Percentiles rank a stretch among this genome's conserved stretches.
phyloP scores from a whole-genome alignment of 2,113 vertebrate species.

The Campylomormyrus tamandua region DNA sequence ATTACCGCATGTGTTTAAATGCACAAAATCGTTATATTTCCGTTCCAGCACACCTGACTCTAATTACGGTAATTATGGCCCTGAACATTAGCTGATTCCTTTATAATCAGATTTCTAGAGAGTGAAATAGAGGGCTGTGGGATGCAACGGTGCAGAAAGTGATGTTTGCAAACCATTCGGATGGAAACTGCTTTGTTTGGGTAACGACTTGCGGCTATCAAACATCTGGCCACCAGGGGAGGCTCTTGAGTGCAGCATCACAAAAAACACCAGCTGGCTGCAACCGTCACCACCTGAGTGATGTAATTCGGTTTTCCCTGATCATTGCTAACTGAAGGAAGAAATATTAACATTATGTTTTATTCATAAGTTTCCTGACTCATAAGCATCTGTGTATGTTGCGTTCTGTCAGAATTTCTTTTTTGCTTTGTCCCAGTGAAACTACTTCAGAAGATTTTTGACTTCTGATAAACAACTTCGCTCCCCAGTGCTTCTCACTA shows the following conservation, averaged over 20 bases:
- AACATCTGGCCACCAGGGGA: background rate
- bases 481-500: background rate
- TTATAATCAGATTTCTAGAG: background rate
- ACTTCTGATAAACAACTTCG: background rate
- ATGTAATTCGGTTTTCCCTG: background rate
- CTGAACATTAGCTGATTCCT: background rate
- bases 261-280: background rate
- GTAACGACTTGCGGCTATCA: background rate
- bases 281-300: background rate
- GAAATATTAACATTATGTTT: background rate
- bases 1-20: background rate
- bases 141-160: background rate
- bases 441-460: background rate
- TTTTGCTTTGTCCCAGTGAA: background rate
- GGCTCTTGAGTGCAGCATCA: background rate
- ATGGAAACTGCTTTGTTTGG: background rate
- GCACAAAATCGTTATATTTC: background rate
- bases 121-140: background rate
- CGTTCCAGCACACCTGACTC: background rate
- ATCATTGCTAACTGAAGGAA: background rate
- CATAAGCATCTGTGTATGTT: background rate
- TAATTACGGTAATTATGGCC: background rate
- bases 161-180: background rate
- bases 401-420: background rate
- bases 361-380: background rate